These are phyloP conservation scores for Myotis lucifugus DNA, from an alignment of 2,113 vertebrate genomes.

Conservation along the genomic window DNA sequence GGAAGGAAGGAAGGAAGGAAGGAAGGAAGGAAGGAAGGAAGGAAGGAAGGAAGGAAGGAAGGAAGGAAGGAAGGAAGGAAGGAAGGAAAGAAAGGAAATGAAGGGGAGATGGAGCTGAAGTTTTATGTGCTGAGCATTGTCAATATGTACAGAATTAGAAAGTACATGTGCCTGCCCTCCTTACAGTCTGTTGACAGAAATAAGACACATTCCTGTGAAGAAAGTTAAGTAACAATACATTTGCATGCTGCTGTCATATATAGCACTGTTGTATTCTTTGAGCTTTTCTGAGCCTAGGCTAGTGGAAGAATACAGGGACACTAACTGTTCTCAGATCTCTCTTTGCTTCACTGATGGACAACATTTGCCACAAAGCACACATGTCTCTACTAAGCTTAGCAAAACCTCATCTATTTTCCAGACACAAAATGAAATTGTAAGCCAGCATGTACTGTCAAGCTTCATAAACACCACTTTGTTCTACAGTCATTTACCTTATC, in stretches of 20 bases:
- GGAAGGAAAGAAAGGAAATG: background rate
- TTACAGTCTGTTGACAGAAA: background rate
- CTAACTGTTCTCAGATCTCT: background rate
- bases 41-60: background rate
- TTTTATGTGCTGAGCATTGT: background rate
- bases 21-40: background rate
- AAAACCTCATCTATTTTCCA: slow-evolving; percentile 6
- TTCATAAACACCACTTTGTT: background rate
- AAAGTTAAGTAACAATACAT: background rate
- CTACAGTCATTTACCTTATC: background rate
- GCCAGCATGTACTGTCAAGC: background rate
- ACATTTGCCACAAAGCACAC: background rate
- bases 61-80: background rate
- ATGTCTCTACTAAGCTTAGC: background rate
- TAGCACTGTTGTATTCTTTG: background rate
- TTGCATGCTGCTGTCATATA: background rate
- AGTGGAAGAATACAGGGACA: background rate
- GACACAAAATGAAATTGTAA: slow-evolving; percentile 8
- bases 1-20: background rate
- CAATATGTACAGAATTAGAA: background rate
- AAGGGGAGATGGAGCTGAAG: background rate
- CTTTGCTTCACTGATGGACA: background rate
- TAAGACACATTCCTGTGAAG: background rate
- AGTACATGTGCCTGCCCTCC: background rate
- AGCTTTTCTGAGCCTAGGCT: background rate